Evolutionary conservation across 2,888 invertebrate species (phyloP).

Genomic region (Tenthredo notha): DNA sequence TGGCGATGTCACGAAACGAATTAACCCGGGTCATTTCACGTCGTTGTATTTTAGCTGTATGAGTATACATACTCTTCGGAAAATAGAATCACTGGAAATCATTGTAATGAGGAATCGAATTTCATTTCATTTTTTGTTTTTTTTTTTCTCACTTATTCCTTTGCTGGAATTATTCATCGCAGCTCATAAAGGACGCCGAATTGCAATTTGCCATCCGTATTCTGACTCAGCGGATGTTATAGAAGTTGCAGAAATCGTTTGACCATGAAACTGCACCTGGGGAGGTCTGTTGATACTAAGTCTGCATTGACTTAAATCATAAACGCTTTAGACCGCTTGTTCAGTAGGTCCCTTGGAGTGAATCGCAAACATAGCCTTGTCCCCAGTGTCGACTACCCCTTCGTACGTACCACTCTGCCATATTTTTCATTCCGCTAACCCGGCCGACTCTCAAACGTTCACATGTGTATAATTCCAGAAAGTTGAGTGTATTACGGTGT

Average conservation of each 20-base stretch:
- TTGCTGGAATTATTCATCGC: not conserved
- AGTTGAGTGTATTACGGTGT: not conserved
- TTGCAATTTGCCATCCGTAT: no score
- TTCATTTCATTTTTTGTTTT: no score
- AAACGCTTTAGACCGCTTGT: slow-evolving; percentile 59
- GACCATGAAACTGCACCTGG: not conserved
- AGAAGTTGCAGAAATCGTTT: not conserved
- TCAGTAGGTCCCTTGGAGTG: slow-evolving; percentile 56
- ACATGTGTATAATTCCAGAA: not conserved
- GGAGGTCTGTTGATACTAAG: slow-evolving; percentile 59
- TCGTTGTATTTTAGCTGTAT: not conserved
- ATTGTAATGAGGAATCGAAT: not conserved
- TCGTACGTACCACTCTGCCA: slow-evolving; percentile 46
- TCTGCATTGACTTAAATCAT: slow-evolving; percentile 65
- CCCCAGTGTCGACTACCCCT: slow-evolving; percentile 53
- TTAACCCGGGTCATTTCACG: slow-evolving; percentile 17
- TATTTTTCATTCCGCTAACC: slow-evolving; percentile 27
- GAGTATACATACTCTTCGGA: not conserved
- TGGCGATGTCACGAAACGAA: slow-evolving; percentile 17
- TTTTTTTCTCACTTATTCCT: not conserved
- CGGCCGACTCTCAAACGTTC: not conserved
- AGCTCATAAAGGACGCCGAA: no score
- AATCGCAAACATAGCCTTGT: slow-evolving; percentile 59
- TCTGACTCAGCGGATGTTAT: not conserved
- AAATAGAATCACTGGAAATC: not conserved